Evolutionary conservation across 2,797 vertebrate species (phyloP).

Genomic region (Hypotaenidia philippensis): DNA sequence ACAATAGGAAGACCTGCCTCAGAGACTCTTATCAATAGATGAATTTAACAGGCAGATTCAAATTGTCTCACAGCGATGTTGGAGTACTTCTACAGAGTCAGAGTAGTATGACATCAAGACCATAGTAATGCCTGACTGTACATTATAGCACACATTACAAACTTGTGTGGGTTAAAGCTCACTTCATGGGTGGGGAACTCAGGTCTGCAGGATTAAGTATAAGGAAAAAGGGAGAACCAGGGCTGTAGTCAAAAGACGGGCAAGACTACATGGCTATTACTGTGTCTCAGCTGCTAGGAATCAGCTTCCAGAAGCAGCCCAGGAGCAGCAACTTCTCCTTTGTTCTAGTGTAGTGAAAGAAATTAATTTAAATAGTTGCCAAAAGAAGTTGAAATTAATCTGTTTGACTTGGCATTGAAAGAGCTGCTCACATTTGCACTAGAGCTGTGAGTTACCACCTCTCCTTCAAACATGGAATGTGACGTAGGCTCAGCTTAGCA

Average conservation of each 20-base stretch:
- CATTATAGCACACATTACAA: neutral
- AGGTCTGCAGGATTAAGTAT: neutral
- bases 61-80: neutral
- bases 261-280: neutral
- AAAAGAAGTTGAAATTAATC: neutral
- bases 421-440: neutral
- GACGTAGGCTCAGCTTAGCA: neutral
- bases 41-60: neutral
- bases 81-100: neutral
- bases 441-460: neutral
- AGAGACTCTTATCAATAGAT: neutral
- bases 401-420: neutral
- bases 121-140: neutral
- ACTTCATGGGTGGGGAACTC: neutral
- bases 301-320: neutral
- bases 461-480: neutral
- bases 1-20: neutral
- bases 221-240: neutral
- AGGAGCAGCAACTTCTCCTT: neutral
- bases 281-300: neutral
- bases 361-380: conserved; percentile 7
- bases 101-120: neutral
- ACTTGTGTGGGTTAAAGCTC: neutral
- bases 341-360: neutral
- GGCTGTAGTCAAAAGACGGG: neutral